Evolutionary conservation across 37 sponge, comb jelly and placozoan genomes (phyloP).

Genomic region (Petrosia ficiformis): DNA sequence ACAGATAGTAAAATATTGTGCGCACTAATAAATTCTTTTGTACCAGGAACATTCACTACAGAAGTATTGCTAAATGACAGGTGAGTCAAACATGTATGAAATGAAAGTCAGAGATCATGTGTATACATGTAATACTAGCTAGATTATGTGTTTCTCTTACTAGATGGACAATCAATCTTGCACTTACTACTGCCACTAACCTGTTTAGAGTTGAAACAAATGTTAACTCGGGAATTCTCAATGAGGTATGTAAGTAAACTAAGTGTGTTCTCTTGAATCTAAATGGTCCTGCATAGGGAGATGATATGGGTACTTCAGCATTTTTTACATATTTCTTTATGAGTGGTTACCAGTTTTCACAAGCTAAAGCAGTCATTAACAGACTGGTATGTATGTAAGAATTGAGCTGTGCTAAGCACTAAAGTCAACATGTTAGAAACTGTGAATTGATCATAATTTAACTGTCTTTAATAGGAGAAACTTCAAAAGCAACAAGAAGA

Average conservation of each 20-base stretch:
- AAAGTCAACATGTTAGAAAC: no score
- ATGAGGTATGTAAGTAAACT: conserved; percentile 30
- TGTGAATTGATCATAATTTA: no score
- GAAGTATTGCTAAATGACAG: conserved; percentile 88
- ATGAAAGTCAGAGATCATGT: background rate
- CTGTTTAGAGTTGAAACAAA: conserved; percentile 55
- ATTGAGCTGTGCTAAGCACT: no score
- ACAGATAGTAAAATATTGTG: conserved; percentile 53
- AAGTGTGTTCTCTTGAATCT: no score
- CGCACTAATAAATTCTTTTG: conserved; percentile 67
- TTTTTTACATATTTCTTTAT: conserved; percentile 57
- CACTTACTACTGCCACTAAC: conserved; percentile 53
- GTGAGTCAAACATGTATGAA: conserved; percentile 32
- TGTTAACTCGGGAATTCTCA: conserved; percentile 59
- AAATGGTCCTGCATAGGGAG: conserved; percentile 18
- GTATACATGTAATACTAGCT: background rate
- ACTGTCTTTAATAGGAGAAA: no score
- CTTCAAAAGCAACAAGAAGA: no score
- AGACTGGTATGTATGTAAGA: conserved; percentile 44
- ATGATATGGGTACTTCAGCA: conserved; percentile 42
- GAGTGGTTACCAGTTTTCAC: conserved; percentile 60
- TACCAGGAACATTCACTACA: conserved; percentile 81
- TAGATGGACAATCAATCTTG: conserved; percentile 87
- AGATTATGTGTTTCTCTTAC: no score
- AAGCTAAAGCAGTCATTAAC: conserved; percentile 55